phyloP scores from a whole-genome alignment of 1,140 invertebrate species.

The Dysdera silvatica region DNA sequence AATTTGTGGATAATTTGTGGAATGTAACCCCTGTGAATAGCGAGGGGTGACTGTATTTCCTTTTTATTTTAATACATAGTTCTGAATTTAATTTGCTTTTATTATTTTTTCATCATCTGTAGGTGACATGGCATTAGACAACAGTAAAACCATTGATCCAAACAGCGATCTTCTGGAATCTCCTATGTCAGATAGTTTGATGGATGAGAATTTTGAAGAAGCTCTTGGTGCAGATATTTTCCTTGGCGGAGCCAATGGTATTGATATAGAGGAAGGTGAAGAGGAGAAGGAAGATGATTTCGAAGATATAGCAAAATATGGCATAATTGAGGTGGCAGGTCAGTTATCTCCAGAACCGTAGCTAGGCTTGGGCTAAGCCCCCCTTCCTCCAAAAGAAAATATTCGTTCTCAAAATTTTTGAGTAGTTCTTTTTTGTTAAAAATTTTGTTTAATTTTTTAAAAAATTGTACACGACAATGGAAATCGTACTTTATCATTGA shows the following conservation, averaged over 20 bases:
- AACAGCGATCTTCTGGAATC: constrained; percentile 58
- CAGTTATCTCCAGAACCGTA: not conserved
- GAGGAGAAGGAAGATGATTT: constrained; percentile 55
- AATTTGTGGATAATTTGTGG: too few relatives aligned
- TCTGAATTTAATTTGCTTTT: not conserved
- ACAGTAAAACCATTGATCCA: constrained; percentile 50
- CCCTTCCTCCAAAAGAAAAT: not conserved
- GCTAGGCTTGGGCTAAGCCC: not conserved
- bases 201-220: constrained; percentile 89
- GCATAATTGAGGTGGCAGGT: constrained; percentile 81
- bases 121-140: constrained; percentile 37
- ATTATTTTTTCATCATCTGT: not conserved
- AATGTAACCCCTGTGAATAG: too few relatives aligned
- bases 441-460: too few relatives aligned
- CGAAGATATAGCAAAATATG: constrained; percentile 68
- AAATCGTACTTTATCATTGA: too few relatives aligned
- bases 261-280: constrained; percentile 39
- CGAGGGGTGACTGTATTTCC: not conserved
- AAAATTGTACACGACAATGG: too few relatives aligned
- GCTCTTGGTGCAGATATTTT: constrained; percentile 63
- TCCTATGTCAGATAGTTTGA: constrained; percentile 74
- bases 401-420: not conserved
- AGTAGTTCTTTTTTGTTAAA: not conserved
- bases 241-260: constrained; percentile 45
- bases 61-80: not conserved